These are phyloP conservation scores for cat (Felis catus) DNA, from an alignment of 2,113 vertebrate genomes.

Conservation along the genomic window DNA sequence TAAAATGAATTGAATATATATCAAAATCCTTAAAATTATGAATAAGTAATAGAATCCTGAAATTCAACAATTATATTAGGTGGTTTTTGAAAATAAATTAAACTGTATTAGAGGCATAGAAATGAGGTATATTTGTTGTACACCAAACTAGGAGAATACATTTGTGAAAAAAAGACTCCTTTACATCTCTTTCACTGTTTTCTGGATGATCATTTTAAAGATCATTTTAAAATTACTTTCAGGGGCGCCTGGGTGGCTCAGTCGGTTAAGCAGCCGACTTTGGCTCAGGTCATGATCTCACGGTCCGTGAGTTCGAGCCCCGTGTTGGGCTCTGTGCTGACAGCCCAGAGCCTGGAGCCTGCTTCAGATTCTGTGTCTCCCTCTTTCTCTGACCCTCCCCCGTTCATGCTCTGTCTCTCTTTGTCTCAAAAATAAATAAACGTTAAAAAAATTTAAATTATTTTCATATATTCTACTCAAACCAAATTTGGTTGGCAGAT, in stretches of 20 bases:
- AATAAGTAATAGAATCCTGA: not conserved
- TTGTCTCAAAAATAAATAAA: too few relatives aligned
- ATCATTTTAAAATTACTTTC: conserved; percentile 54
- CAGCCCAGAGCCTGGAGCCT: too few relatives aligned
- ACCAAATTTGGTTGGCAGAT: conserved; percentile 58
- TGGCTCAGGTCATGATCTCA: too few relatives aligned
- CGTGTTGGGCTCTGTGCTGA: fast-evolving
- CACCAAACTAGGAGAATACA: not conserved
- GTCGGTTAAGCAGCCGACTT: too few relatives aligned
- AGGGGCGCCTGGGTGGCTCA: not conserved
- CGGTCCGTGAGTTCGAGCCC: too few relatives aligned
- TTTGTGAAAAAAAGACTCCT: conserved; percentile 36
- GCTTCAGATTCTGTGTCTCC: too few relatives aligned
- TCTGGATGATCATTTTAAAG: conserved; percentile 47
- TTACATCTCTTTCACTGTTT: not conserved
- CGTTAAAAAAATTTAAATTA: not conserved
- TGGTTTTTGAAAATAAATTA: not conserved
- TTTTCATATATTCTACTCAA: conserved; percentile 48
- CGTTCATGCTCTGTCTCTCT: too few relatives aligned
- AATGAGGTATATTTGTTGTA: not conserved
- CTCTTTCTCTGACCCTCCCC: too few relatives aligned
- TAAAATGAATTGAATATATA: not conserved
- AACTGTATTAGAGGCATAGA: not conserved
- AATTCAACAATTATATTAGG: not conserved
- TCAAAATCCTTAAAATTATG: not conserved